Percentiles rank a stretch among this genome's conserved stretches.
These are phyloP conservation scores for Iphiclides podalirius DNA, from an alignment of 2,888 invertebrate genomes.

Conservation along the genomic window DNA sequence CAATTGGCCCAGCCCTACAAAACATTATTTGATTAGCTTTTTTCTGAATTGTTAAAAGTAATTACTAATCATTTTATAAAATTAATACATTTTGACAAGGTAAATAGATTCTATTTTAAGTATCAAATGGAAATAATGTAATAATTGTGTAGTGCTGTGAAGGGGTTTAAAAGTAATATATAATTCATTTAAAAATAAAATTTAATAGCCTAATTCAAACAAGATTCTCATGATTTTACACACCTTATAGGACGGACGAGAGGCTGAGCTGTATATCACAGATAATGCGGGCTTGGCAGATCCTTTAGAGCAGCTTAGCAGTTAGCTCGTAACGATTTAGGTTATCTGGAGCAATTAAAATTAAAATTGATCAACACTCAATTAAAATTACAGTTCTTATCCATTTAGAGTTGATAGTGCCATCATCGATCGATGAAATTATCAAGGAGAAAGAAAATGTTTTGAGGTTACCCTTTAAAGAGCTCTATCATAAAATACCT, in stretches of 20 bases:
- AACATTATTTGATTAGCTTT: not conserved
- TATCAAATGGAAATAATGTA: too few relatives aligned
- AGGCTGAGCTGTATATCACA: slow-evolving; percentile 81
- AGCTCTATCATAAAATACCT: slow-evolving; percentile 30
- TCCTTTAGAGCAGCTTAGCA: slow-evolving; percentile 75
- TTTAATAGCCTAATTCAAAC: too few relatives aligned
- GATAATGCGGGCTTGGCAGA: slow-evolving; percentile 80
- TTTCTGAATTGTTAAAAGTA: too few relatives aligned
- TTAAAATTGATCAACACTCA: too few relatives aligned
- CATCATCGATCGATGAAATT: slow-evolving; percentile 18
- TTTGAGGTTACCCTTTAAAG: slow-evolving; percentile 64
- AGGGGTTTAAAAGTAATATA: too few relatives aligned
- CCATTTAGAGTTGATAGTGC: too few relatives aligned
- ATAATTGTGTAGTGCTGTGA: too few relatives aligned
- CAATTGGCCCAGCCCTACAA: slow-evolving; percentile 83
- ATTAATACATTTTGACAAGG: too few relatives aligned
- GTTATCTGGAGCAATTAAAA: slow-evolving; percentile 44
- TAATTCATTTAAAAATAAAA: too few relatives aligned
- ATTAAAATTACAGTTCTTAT: too few relatives aligned
- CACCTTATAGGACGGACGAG: slow-evolving; percentile 80
- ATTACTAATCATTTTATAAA: not conserved
- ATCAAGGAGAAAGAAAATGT: slow-evolving; percentile 25
- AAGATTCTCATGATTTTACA: too few relatives aligned
- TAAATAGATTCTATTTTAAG: too few relatives aligned
- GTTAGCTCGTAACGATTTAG: slow-evolving; percentile 72